Percentiles rank a stretch among this genome's conserved stretches.
phyloP scores from a whole-genome alignment of 2,113 vertebrate genomes.

The Serilophus lunatus region DNA sequence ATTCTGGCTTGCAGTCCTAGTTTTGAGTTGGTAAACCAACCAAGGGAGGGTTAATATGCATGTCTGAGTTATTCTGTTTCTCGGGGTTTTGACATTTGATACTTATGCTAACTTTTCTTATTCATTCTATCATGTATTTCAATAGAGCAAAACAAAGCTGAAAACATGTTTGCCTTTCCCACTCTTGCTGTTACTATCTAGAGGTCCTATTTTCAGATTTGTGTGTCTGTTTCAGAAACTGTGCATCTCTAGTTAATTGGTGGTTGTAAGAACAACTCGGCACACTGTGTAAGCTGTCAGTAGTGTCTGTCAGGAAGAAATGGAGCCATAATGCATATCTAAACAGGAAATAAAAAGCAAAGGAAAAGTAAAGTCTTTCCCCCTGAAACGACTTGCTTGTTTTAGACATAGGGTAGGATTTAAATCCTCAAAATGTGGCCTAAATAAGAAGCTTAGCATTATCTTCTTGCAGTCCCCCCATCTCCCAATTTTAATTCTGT shows the following conservation, averaged over 20 bases:
- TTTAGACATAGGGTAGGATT: not conserved
- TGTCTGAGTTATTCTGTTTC: not conserved
- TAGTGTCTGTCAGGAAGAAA: not conserved
- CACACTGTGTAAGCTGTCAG: not conserved
- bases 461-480: fast-evolving
- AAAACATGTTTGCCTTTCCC: not conserved
- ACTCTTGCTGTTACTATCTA: not conserved
- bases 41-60: not conserved
- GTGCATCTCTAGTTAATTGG: not conserved
- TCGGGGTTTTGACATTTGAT: not conserved
- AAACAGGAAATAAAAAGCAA: not conserved
- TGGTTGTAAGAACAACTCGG: not conserved
- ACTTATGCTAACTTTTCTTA: not conserved
- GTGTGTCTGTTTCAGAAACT: not conserved
- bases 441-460: not conserved
- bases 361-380: not conserved
- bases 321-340: not conserved
- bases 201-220: not conserved
- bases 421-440: not conserved
- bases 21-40: not conserved
- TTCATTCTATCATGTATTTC: not conserved
- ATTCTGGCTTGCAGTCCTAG: not conserved
- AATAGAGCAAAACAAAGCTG: not conserved
- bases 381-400: not conserved
- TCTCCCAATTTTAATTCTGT: not conserved